These are phyloP conservation scores for Drosophila parthenogenetica DNA, from an alignment of 2,888 invertebrate genomes.

Conservation along the genomic window DNA sequence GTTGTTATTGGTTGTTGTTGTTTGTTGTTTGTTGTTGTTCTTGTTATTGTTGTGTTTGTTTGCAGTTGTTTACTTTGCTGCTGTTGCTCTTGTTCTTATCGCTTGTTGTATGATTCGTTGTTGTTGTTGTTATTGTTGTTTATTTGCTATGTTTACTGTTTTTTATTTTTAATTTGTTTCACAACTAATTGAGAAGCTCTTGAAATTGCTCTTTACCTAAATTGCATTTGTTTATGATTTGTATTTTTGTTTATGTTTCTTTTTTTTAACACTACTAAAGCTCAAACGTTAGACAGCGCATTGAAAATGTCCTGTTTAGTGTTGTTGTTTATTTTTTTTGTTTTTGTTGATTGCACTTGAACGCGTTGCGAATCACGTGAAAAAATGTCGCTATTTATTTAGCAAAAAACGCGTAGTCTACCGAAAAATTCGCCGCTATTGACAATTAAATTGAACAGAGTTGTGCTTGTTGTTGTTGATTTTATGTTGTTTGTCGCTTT, in stretches of 20 bases:
- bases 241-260: slow-evolving; percentile 34
- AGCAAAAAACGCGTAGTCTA: slow-evolving; percentile 49
- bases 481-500: slow-evolving; percentile 13
- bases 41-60: slow-evolving; percentile 19
- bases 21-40: slow-evolving; percentile 22
- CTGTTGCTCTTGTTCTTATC: slow-evolving; percentile 11
- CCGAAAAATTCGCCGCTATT: slow-evolving; percentile 52
- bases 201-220: slow-evolving; percentile 60
- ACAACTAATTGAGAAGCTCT: slow-evolving; percentile 83
- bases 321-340: slow-evolving; percentile 30
- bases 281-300: slow-evolving; percentile 77
- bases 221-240: slow-evolving; percentile 44
- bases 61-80: slow-evolving; percentile 10
- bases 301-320: slow-evolving; percentile 57
- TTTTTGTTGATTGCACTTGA: slow-evolving; percentile 78
- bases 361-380: slow-evolving; percentile 78
- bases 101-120: slow-evolving; percentile 21
- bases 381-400: slow-evolving; percentile 56
- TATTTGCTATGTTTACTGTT: slow-evolving; percentile 45
- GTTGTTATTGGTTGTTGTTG: background rate
- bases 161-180: slow-evolving; percentile 46
- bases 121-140: slow-evolving; percentile 40
- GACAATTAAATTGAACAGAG: slow-evolving; percentile 50
- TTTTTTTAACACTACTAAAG: slow-evolving; percentile 78
- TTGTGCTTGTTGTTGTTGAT: slow-evolving; percentile 25